Evolutionary conservation across 2,797 vertebrate species (phyloP), one percentile per base, ranked within the genome.

Genomic region (Neosilurus hyrtlii): DNA sequence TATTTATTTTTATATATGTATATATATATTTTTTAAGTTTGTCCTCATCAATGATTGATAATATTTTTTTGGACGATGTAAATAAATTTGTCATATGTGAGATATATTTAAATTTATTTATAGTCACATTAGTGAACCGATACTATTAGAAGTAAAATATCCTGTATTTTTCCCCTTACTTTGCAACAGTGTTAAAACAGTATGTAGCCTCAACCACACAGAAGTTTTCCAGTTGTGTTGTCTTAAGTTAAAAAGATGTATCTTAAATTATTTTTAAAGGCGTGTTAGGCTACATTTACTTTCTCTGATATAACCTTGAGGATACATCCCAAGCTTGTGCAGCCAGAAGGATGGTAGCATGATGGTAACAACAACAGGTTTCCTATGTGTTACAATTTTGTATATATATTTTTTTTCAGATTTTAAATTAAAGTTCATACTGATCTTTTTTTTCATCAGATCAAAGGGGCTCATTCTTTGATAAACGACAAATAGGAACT

Each of bases 291-390:
- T 43, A 22, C 24, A 62, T 35, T 62, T 16, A 26, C 68, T 43
- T 70, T 16, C 65, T 68, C 12, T 24, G 30, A 22, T 70, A 65
- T 65, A 20, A n/a, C 49, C 24, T 79, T 26, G 43, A 79, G 76
- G 62, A 61, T 65, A 65, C 62, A 66, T 52, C 62, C 24, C 49
- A 16, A 65, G 62, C 26, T 37, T 9, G 30, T 56, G 15, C 24
- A 68, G 8, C 79, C 52, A 16, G 37, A 61, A 49, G 35, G n/a
- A 57, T 24, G 15, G 66, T 9, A 26, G 30, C 51, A 63, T 49
- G 35, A 9, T 30, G 74, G 30, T 76, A 57, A 26, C 11, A 63
- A 71, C 54, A 68, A 80, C 79, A 80, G 49, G 52, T 80, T 80
- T 68, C n/a, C 67, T 70, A 9, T 59, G 22, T 30, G 30, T 30